Base-by-base conservation (phyloP, 2,797 vertebrate genomes). In the Phaenicophaeus curvirostris region DNA sequence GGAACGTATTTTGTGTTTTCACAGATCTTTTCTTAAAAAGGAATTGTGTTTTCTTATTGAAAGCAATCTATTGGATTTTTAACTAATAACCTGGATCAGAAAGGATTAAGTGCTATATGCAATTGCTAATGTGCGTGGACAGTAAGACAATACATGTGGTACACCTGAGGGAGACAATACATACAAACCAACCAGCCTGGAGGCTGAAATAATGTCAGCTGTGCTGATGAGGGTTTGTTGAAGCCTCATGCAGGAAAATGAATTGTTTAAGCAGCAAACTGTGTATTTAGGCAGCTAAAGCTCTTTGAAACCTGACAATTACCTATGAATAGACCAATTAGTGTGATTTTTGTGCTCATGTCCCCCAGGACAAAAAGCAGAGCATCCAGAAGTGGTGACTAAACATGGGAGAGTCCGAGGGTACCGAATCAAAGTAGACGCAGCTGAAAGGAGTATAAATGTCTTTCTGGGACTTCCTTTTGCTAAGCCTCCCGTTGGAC, bases 401-500 rank as follows among this genome's bases (percentile, higher is more conserved):
- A 97, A 89, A 65, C 95, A 97, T 14, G 98, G 98, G 11, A 41
- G 5, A 51, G 94, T 98, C 61, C 94, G 61, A 92, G 98, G 98
- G 19, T 95, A 80, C 23, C 95, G 95, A 1, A 50, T 96, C 46
- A 62, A 33, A 2, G 98, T 98, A 17, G 97, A 97, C 14, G 96
- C 97, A 27, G 97, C 97, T 8, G 95, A 97, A 28, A 96, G 74
- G 44, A 88, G 84, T 27, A 94, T 98, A 15, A 96, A 97, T 91
- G 94, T 97, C 30, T 99, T 98, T 76, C 85, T 98, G 91, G 98
- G 98, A 12, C 93, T 99, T 54, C 98, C 98, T 9, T 99, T 98
- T 83, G 98, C 98, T 6, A 98, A 94, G n/a, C 97, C 98, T 20
- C 98, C 99, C 0, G 83, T 98, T 67, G 98, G 98, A 28, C 53